A percentile compares a stretch with the other conserved stretches of the same genome.
Evolutionary conservation across 2,797 vertebrate genomes (phyloP).

Genomic region (Poeciliopsis infans): DNA sequence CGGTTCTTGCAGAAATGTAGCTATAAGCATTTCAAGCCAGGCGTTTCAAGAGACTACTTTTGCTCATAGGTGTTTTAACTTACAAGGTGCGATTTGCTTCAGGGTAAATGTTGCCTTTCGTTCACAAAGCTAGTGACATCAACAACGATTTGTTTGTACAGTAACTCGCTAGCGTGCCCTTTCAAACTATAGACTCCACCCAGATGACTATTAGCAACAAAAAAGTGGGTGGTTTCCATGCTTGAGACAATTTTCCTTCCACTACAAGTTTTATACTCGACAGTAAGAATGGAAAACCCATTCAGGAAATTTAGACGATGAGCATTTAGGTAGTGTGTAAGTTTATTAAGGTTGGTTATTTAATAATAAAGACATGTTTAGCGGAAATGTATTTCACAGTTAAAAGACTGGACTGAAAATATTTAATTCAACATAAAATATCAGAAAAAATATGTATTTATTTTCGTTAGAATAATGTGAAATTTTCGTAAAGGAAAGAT

Average conservation of each 20-base stretch:
- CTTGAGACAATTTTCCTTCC: neutral
- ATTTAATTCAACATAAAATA: neutral
- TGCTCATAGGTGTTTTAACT: neutral
- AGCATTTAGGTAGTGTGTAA: neutral
- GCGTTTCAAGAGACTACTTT: neutral
- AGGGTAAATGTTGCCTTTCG: neutral
- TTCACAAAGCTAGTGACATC: neutral
- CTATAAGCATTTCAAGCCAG: neutral
- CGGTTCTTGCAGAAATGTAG: slow-evolving; percentile 1
- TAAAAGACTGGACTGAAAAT: neutral
- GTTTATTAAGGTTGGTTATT: neutral
- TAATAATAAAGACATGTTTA: neutral
- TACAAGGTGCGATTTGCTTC: no score
- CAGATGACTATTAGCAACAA: neutral
- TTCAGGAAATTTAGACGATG: neutral
- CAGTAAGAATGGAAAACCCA: neutral
- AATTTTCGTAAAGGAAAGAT: neutral
- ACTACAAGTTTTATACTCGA: neutral
- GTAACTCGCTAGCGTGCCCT: neutral
- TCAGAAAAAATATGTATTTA: neutral
- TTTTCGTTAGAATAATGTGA: no score
- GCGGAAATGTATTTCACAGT: neutral
- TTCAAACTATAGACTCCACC: neutral
- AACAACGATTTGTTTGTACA: slow-evolving; percentile 13
- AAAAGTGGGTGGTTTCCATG: neutral